phyloP scores from a whole-genome alignment of 2,113 vertebrate genomes.

The Agapornis roseicollis region DNA sequence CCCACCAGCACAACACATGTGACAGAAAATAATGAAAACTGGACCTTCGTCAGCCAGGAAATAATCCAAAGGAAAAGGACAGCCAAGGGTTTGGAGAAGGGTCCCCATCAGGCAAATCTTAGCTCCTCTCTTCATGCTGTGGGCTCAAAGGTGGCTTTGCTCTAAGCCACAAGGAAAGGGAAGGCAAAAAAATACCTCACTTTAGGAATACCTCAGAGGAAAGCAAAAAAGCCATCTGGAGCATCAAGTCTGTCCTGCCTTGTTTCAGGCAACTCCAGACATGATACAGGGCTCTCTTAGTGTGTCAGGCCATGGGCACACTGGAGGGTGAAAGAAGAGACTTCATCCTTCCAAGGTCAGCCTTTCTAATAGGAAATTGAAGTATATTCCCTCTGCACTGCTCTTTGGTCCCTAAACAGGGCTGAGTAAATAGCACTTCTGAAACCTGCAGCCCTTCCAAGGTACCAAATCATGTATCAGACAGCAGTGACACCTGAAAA shows the following conservation, averaged over 20 bases:
- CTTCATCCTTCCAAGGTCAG: neutral
- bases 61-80: neutral
- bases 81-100: neutral
- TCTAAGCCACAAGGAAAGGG: neutral
- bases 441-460: neutral
- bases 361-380: neutral
- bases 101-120: neutral
- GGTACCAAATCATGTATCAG: neutral
- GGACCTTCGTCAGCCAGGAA: neutral
- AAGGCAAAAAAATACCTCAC: neutral
- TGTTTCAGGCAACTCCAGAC: neutral
- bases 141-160: neutral
- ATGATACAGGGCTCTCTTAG: neutral
- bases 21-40: neutral
- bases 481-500: neutral
- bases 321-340: neutral
- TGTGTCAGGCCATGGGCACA: neutral
- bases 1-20: neutral
- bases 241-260: neutral
- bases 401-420: fast-evolving
- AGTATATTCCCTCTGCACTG: neutral
- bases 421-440: neutral
- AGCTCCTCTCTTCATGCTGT: fast-evolving
- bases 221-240: neutral
- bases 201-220: neutral